Conservation (phyloP, 1,140 invertebrate genomes). For the Drosophila arawakana region DNA sequence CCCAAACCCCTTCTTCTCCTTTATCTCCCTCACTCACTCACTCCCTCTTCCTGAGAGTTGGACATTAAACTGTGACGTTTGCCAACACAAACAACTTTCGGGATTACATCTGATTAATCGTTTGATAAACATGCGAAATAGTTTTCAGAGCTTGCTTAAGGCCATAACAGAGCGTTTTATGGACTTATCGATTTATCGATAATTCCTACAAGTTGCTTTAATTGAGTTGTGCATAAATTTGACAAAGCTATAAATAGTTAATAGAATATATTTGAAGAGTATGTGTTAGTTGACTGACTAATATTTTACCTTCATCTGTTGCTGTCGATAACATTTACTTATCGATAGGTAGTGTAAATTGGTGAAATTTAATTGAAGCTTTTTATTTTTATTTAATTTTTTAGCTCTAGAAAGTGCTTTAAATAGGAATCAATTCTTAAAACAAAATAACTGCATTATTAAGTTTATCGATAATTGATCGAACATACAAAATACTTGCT, state of each 20-base stretch:
- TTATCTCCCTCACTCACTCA: background rate
- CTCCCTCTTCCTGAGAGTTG: background rate
- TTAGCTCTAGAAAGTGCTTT: no score
- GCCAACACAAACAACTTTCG: slow-evolving; percentile 18
- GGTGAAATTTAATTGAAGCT: no score
- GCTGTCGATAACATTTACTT: no score
- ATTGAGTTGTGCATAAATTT: background rate
- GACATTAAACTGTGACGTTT: slow-evolving; percentile 7
- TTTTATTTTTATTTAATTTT: no score
- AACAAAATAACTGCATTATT: no score
- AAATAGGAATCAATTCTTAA: no score
- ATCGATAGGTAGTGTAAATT: no score
- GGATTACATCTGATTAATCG: slow-evolving; percentile 46
- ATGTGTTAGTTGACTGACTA: no score
- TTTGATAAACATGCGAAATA: slow-evolving; percentile 28
- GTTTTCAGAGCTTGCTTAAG: slow-evolving; percentile 12
- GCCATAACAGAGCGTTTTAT: background rate
- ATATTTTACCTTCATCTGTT: no score
- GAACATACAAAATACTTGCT: no score
- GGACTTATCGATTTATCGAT: slow-evolving; percentile 24
- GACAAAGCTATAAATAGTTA: background rate
- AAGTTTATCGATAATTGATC: no score
- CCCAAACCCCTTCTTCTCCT: background rate
- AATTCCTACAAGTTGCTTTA: background rate
- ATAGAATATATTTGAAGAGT: no score